Percentiles rank a stretch among this genome's conserved stretches.
These are phyloP conservation scores for Pseudomyrmex concolor DNA, from an alignment of 1,140 invertebrate species.

Conservation along the genomic window DNA sequence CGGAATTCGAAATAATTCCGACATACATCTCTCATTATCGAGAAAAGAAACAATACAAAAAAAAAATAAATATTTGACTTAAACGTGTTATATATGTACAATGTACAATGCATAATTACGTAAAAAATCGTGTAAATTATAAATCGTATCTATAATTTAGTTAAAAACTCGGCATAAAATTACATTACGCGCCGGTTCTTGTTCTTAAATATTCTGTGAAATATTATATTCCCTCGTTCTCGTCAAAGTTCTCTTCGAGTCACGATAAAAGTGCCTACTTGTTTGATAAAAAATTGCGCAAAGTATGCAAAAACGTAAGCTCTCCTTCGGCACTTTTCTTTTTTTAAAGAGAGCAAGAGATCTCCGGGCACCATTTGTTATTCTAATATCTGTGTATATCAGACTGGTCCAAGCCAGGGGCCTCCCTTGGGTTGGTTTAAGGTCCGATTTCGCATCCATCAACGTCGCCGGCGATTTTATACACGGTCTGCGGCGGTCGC, in stretches of 20 bases:
- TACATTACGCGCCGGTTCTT: not conserved
- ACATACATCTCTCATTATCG: not conserved
- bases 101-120: not conserved
- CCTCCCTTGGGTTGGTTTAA: constrained; percentile 52
- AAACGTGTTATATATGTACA: not conserved
- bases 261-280: constrained; percentile 37
- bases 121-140: not conserved
- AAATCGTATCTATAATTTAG: constrained; percentile 5
- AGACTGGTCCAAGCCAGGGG: constrained; percentile 46
- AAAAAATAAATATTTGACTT: not conserved
- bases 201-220: constrained; percentile 12
- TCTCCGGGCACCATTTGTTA: constrained; percentile 61
- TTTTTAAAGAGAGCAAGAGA: constrained; percentile 26
- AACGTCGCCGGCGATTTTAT: constrained; percentile 66
- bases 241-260: not conserved
- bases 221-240: constrained; percentile 27
- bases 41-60: not conserved
- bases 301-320: constrained; percentile 52
- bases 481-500: constrained; percentile 40
- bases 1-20: constrained; percentile 12
- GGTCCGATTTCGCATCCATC: constrained; percentile 67
- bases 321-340: constrained; percentile 42
- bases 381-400: constrained; percentile 53
- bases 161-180: constrained; percentile 39
- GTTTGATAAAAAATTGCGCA: constrained; percentile 24